Percentiles rank a stretch among this genome's conserved stretches.
These are phyloP conservation scores for Anguilla marmorata DNA, from an alignment of 2,797 vertebrate species.

Conservation along the genomic window DNA sequence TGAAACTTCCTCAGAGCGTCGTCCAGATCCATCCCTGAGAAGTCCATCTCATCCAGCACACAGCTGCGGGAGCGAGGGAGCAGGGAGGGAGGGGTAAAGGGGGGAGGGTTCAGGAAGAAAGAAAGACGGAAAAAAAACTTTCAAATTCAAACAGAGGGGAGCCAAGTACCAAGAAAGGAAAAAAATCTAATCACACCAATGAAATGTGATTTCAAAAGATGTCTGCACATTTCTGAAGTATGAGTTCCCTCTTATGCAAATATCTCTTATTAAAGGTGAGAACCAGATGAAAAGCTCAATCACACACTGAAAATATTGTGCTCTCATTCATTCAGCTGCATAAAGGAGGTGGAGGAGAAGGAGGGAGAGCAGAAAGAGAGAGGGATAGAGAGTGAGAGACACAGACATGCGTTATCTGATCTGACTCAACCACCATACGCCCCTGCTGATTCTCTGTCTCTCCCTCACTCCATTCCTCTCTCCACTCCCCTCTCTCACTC, in stretches of 20 bases:
- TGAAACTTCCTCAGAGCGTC: slow-evolving; percentile 93
- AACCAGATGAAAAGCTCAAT: neutral
- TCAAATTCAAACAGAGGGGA: neutral
- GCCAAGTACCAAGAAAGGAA: neutral
- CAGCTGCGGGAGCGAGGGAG: slow-evolving; percentile 66
- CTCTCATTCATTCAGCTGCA: neutral
- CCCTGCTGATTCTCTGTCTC: slow-evolving; percentile 75
- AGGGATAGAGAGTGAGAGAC: neutral
- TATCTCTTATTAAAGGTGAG: neutral
- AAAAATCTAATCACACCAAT: neutral
- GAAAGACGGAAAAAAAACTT: neutral
- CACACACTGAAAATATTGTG: neutral
- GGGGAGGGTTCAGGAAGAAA: neutral
- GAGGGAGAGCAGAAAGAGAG: neutral
- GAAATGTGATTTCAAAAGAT: neutral
- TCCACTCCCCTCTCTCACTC: too few species aligned
- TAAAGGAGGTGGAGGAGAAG: neutral
- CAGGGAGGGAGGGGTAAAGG: neutral
- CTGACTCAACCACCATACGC: neutral
- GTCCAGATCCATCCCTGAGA: slow-evolving; percentile 92
- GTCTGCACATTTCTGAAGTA: neutral
- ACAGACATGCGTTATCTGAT: neutral
- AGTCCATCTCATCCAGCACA: slow-evolving; percentile 95
- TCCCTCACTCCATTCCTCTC: slow-evolving; percentile 45
- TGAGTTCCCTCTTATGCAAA: neutral